Evolutionary conservation across 2,113 vertebrate species (phyloP).

Genomic region (Ellobius talpinus): DNA sequence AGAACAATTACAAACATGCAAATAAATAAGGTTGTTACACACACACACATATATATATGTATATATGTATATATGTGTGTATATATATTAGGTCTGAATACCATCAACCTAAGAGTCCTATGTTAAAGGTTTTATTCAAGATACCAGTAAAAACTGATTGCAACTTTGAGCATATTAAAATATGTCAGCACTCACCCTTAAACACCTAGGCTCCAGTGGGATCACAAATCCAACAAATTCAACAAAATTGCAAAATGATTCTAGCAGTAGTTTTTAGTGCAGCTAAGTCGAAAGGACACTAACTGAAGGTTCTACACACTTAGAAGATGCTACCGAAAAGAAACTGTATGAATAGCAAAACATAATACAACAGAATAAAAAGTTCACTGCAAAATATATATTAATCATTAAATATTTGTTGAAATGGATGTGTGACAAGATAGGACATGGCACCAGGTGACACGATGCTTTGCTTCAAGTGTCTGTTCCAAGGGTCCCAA

Average conservation of each 20-base stretch:
- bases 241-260: not conserved
- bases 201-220: not conserved
- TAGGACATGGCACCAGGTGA: not conserved
- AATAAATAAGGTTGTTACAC: not conserved
- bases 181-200: not conserved
- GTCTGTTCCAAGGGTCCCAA: not conserved
- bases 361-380: not conserved
- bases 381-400: slow-evolving; percentile 24
- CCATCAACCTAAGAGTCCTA: not conserved
- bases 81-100: not conserved
- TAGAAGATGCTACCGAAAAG: not conserved
- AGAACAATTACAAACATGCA: not conserved
- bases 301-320: not conserved
- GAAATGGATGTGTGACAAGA: not conserved
- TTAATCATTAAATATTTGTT: not conserved
- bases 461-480: not conserved
- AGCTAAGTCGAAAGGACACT: not conserved
- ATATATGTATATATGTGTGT: not conserved
- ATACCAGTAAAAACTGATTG: slow-evolving; percentile 5
- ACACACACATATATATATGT: not conserved
- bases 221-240: not conserved
- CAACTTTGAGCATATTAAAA: not conserved
- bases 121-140: slow-evolving; percentile 7
- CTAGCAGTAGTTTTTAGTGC: not conserved
- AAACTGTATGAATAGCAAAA: not conserved